phyloP scores from a whole-genome alignment of 1,140 invertebrate genomes.

The Diorhabda elongata region DNA sequence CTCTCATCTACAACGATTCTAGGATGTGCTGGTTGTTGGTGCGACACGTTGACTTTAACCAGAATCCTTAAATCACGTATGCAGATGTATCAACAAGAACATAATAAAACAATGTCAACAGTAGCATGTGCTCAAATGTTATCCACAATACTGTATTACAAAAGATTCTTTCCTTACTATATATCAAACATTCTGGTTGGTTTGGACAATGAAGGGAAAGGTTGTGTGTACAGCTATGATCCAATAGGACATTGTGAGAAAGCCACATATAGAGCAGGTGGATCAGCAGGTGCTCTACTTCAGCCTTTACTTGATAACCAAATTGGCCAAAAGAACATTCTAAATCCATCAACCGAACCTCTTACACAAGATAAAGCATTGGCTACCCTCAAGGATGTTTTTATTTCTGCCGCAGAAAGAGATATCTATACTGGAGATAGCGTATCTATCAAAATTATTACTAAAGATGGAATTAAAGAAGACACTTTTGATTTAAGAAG shows the following conservation, averaged over 20 bases:
- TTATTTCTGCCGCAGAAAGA: conserved; percentile 93
- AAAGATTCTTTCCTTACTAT: conserved; percentile 98
- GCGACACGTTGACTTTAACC: conserved; percentile 91
- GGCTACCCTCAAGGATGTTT: conserved; percentile 86
- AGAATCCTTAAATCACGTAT: conserved; percentile 80
- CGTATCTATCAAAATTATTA: conserved; percentile 84
- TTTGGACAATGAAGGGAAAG: conserved; percentile 81
- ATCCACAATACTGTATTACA: conserved; percentile 93
- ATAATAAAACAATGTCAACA: conserved; percentile 90
- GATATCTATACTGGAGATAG: conserved; percentile 96
- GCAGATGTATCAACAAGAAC: conserved; percentile 94
- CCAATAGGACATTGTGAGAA: conserved; percentile 92
- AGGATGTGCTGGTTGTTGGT: conserved; percentile 92
- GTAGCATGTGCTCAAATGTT: conserved; percentile 91
- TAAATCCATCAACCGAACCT: conserved; percentile 58
- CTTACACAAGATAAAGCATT: conserved; percentile 78
- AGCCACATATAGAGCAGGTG: conserved; percentile 74
- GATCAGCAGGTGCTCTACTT: conserved; percentile 74
- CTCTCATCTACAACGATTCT: conserved; percentile 80
- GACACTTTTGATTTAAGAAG: conserved; percentile 68
- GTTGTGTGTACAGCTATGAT: conserved; percentile 93
- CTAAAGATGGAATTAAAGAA: conserved; percentile 77
- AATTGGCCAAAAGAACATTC: conserved; percentile 84
- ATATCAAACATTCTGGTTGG: conserved; percentile 93
- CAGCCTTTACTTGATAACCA: conserved; percentile 88